Evolutionary conservation across 1,140 invertebrate species (phyloP).

Genomic region (Maconellicoccus hirsutus): DNA sequence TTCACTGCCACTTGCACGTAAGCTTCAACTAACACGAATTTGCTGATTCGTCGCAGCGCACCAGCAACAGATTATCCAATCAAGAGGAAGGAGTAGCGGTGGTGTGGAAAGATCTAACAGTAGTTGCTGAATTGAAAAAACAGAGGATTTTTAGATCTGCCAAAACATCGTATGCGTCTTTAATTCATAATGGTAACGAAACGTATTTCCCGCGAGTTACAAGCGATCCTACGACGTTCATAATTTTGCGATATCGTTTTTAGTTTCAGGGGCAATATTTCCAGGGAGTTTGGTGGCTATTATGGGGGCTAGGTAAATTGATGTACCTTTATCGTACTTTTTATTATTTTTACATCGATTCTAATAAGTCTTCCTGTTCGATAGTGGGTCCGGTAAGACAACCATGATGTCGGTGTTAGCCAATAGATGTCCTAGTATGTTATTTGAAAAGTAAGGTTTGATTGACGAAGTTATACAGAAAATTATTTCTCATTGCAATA

Average conservation of each 20-base stretch:
- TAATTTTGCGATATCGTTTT: slow-evolving; percentile 28
- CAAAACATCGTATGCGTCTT: neutral
- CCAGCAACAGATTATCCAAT: neutral
- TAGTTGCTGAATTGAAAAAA: neutral
- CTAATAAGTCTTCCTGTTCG: slow-evolving; percentile 32
- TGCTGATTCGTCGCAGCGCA: neutral
- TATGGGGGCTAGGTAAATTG: slow-evolving; percentile 70
- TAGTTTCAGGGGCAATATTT: neutral
- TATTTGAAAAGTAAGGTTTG: neutral
- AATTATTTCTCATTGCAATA: slow-evolving; percentile 5
- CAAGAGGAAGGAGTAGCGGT: neutral
- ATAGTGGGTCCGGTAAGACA: slow-evolving; percentile 86
- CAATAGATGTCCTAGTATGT: slow-evolving; percentile 51
- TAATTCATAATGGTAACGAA: neutral
- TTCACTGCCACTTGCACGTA: too few relatives aligned
- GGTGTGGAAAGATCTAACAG: neutral
- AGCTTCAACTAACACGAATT: neutral
- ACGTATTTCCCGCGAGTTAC: too few relatives aligned
- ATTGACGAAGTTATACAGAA: neutral
- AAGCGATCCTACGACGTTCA: too few relatives aligned
- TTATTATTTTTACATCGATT: neutral
- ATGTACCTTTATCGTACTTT: neutral
- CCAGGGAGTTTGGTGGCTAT: slow-evolving; percentile 56
- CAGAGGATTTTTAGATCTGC: neutral
- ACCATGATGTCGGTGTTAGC: slow-evolving; percentile 85